Evolutionary conservation across 2,797 vertebrate genomes (phyloP).

Genomic region (Danio jaintianensis): DNA sequence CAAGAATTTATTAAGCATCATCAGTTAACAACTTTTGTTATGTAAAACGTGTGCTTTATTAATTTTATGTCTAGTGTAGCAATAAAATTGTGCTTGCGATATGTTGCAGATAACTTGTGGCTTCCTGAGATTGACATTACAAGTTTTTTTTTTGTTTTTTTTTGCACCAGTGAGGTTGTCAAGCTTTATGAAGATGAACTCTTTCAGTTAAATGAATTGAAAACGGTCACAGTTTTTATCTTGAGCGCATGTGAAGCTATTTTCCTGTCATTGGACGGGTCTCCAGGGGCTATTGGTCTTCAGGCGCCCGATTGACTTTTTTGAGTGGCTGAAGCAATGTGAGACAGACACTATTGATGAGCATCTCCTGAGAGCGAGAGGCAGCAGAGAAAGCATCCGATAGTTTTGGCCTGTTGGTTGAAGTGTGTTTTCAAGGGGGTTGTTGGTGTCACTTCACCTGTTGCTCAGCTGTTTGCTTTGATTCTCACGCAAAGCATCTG

Average conservation of each 20-base stretch:
- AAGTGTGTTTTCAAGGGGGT: slow-evolving; percentile 11
- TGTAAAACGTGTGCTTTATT: not conserved
- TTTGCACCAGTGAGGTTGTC: not conserved
- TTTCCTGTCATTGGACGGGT: not conserved
- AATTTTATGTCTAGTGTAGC: not conserved
- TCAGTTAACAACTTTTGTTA: not conserved
- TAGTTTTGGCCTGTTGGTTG: slow-evolving; percentile 7
- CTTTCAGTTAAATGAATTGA: slow-evolving; percentile 5
- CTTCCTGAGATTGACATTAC: slow-evolving; percentile 21
- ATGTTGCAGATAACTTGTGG: slow-evolving; percentile 3
- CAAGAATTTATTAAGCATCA: slow-evolving; percentile 13
- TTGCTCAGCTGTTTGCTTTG: slow-evolving; percentile 75
- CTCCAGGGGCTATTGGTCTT: slow-evolving; percentile 24
- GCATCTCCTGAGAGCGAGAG: slow-evolving; percentile 14
- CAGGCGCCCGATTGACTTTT: slow-evolving; percentile 32
- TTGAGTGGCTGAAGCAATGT: slow-evolving; percentile 37
- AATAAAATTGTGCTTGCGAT: not conserved
- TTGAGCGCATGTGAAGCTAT: slow-evolving; percentile 30
- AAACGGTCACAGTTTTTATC: slow-evolving; percentile 14
- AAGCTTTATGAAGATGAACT: slow-evolving; percentile 3
- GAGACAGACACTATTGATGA: slow-evolving; percentile 39
- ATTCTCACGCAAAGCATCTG: slow-evolving; percentile 17
- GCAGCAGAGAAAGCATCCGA: not conserved
- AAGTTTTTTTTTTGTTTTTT: not conserved
- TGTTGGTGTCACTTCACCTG: slow-evolving; percentile 75